Base-by-base conservation (phyloP, 2,797 vertebrate species). In the Apodemus agrarius region DNA sequence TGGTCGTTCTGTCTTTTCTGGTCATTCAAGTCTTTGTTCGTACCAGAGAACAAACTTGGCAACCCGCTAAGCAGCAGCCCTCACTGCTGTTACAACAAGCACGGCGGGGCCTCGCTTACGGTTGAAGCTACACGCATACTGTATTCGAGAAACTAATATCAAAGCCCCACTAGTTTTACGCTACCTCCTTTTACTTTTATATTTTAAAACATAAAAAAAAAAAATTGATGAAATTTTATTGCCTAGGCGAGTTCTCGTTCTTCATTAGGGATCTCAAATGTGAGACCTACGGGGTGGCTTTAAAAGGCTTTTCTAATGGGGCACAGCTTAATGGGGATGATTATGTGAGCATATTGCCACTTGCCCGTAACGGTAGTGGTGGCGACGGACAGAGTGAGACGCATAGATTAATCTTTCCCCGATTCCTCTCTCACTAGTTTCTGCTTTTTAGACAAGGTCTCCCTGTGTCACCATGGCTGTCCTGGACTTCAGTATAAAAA, bases 351-450 rank as follows among this genome's bases (percentile, higher is more conserved):
- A 49, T 7, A 67, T 63, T 69, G 7, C 13, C 52, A 3, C 24
- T 52, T 52, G 9, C 29, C 2, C 12, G 11, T 14, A n/a, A 12
- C 2, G 12, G 12, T 1, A 11, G 10, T n/a, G 31, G 19, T 13
- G 3, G 16, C 17, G 59, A 29, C 13, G 29, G 26, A 37, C 16
- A 67, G 40, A 65, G 6, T n/a, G 43, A 49, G 22, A 67, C 4
- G 34, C 40, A 21, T 6, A 46, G 17, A 49, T 1, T 29, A 29
- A 49, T 69, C 19, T 4, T 34, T n/a, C 29, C 11, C 34, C 10
- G 4, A 61, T n/a, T 22, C 83, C 26, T 43, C 3, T 43, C 40
- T 65, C 83, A n/a, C n/a, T 69, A 67, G 46, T 34, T 49, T 67
- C 52, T 49, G 19, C 31, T n/a, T 85, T 67, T n/a, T 43, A 67